Evolutionary conservation across 1,140 invertebrate species (phyloP).

Genomic region (Drosophila ambigua): DNA sequence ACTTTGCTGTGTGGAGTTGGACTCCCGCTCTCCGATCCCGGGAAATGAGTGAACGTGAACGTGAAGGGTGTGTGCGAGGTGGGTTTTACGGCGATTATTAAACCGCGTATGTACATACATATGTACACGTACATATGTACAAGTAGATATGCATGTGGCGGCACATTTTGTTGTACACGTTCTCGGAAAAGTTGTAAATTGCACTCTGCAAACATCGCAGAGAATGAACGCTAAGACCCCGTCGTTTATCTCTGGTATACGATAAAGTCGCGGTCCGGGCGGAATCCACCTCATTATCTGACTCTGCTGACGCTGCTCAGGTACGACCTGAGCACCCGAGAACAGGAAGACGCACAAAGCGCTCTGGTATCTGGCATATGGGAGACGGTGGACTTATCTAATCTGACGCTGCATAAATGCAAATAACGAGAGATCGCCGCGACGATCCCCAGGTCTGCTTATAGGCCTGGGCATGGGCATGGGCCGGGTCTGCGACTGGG

Average conservation of each 20-base stretch:
- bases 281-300: conserved; percentile 69
- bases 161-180: conserved; percentile 61
- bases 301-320: conserved; percentile 50
- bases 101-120: conserved; percentile 6
- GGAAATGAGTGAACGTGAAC: too few relatives aligned
- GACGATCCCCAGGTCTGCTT: conserved; percentile 17
- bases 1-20: conserved; percentile 8
- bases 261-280: conserved; percentile 63
- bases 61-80: conserved; percentile 14
- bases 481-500: too few relatives aligned
- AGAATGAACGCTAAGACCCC: conserved; percentile 70
- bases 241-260: conserved; percentile 60
- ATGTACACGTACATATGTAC: too few relatives aligned
- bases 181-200: conserved; percentile 78
- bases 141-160: conserved; percentile 22
- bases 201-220: conserved; percentile 70
- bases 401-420: conserved; percentile 78
- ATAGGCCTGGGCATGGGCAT: neutral
- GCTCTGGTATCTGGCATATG: conserved; percentile 38
- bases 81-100: conserved; percentile 63
- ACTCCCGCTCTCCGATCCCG: conserved; percentile 4
- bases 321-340: conserved; percentile 39
- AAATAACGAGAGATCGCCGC: conserved; percentile 69
- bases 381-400: conserved; percentile 60
- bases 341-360: conserved; percentile 71